Percentiles rank a stretch among this genome's conserved stretches.
phyloP scores from a whole-genome alignment of 2,797 vertebrate species.

The Anas bahamensis region DNA sequence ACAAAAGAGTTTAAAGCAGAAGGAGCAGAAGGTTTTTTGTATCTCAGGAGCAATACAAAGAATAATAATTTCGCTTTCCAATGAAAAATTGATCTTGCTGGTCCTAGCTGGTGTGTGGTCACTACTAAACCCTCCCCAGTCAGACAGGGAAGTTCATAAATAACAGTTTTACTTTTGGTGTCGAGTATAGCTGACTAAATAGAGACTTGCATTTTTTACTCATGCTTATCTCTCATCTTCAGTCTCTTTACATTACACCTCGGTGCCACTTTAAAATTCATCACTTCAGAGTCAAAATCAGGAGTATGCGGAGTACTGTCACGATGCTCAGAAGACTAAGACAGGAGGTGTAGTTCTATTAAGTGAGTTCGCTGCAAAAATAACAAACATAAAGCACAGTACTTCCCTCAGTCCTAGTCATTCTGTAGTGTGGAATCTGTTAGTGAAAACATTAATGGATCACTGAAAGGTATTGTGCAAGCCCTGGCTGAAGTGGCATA shows the following conservation, averaged over 20 bases:
- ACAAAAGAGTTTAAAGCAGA: not conserved
- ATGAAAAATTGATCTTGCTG: not conserved
- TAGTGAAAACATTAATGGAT: not conserved
- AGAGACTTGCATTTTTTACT: not conserved
- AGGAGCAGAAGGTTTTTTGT: not conserved
- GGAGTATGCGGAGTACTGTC: not conserved
- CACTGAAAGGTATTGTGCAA: not conserved
- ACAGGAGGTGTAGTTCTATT: not conserved
- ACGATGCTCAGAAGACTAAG: not conserved
- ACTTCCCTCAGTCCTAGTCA: not conserved
- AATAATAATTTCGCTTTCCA: not conserved
- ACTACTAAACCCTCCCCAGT: not conserved
- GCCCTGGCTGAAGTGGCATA: not conserved
- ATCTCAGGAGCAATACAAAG: not conserved
- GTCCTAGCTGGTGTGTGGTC: not conserved
- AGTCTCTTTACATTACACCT: not conserved
- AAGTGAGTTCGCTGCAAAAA: not conserved
- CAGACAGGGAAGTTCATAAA: conserved; percentile 9
- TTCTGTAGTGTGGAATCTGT: not conserved
- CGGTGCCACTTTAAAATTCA: not conserved
- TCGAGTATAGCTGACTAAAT: not conserved
- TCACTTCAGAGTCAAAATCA: not conserved
- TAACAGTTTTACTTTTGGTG: conserved; percentile 11
- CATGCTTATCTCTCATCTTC: not conserved
- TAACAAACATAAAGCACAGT: not conserved